Evolutionary conservation across 2,113 vertebrate genomes (phyloP), one percentile per base, ranked within the genome.

Genomic region (Prunella himalayana): DNA sequence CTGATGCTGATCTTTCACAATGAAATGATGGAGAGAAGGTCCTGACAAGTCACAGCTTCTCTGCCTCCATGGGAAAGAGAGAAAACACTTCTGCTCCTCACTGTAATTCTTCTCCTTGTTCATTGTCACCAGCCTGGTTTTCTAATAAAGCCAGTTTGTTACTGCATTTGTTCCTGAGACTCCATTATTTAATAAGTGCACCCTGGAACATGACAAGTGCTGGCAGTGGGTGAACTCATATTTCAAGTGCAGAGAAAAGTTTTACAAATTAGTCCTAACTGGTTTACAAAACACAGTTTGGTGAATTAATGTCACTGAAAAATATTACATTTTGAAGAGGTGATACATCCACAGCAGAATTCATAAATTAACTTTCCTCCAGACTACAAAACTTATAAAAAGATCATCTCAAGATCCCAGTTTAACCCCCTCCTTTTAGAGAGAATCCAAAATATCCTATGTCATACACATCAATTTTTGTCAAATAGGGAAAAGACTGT

Each of bases 201-300:
- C 5, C 15, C 27, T 0, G 0, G 33, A 59, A 23, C 3, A 1
- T 66, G 59, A 45, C 54, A 45, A 54, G 50, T 9, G 15, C 50
- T 45, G 39, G 22, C 4, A 21, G 23, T 14, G 13, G 44, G 11
- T 39, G 51, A 82, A 42, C 20, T 56, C 27, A 18, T 18, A 30
- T 39, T 33, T 54, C 35, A 81, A 76, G 19, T 16, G 28, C 39
- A 79, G 39, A 70, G 20, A 33, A 82, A 24, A 51, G 21, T 64
- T 79, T 60, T 69, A 22, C 7, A 53, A 51, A 85, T 82, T 20
- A 44, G 9, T 64, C 42, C 15, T 31, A 50, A 39, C 21, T 49
- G 12, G 14, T 33, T 69, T 79, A 35, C 35, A 86, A 87, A 84
- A 60, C 10, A 56, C 4, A 71, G 27, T 20, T 84, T 54, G 50